Conservation (phyloP, 2,113 vertebrate genomes). For the Lasiurus borealis region DNA sequence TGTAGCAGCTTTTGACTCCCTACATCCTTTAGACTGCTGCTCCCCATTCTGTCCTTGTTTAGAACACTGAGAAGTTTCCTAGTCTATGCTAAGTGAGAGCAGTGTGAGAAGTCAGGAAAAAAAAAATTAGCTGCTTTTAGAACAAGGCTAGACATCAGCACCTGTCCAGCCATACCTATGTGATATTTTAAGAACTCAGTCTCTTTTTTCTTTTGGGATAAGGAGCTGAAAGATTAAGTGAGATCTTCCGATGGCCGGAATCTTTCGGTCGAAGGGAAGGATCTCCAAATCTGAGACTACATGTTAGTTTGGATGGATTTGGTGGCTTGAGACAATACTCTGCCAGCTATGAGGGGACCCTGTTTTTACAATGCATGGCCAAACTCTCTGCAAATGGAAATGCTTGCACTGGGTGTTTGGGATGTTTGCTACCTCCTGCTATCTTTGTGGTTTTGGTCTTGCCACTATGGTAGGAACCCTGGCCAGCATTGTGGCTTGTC, state of each 20-base stretch:
- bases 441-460: constrained; percentile 73
- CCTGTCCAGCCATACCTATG: constrained; percentile 17
- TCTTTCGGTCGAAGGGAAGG: constrained; percentile 35
- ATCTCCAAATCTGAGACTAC: constrained; percentile 40
- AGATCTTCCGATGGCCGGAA: constrained; percentile 45
- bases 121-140: constrained; percentile 60
- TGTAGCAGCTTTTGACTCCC: constrained; percentile 75
- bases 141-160: constrained; percentile 46
- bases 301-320: constrained; percentile 36
- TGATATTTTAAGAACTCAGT: constrained; percentile 63
- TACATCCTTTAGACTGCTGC: constrained; percentile 69
- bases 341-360: constrained; percentile 59
- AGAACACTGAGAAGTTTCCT: constrained; percentile 68
- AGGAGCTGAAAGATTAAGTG: constrained; percentile 50
- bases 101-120: constrained; percentile 5
- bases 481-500: constrained; percentile 75
- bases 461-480: constrained; percentile 59
- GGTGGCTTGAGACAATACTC: constrained; percentile 4
- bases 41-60: constrained; percentile 69
- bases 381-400: constrained; percentile 76
- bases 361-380: constrained; percentile 74
- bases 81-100: constrained; percentile 60
- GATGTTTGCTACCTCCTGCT: constrained; percentile 81
- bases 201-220: constrained; percentile 30
- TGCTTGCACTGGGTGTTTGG: constrained; percentile 69